Evolutionary conservation across 1,140 invertebrate species (phyloP).

Genomic region (Maconellicoccus hirsutus): DNA sequence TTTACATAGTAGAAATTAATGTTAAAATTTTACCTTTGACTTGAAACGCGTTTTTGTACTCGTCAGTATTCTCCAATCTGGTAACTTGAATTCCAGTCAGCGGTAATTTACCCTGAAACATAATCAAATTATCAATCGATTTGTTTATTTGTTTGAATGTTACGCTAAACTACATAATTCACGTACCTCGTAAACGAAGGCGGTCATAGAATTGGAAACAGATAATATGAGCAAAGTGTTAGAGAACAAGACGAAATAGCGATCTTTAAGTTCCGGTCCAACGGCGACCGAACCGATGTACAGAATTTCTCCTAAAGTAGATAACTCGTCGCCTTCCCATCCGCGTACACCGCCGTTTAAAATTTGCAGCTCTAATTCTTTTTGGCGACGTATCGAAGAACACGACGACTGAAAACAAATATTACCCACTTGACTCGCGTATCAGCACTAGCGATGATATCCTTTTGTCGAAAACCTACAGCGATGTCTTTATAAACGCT

Average conservation of each 20-base stretch:
- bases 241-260: conserved; percentile 86
- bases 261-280: conserved; percentile 65
- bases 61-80: conserved; percentile 64
- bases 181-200: conserved; percentile 87
- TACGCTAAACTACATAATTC: neutral
- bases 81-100: conserved; percentile 69
- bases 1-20: too few relatives aligned
- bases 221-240: conserved; percentile 77
- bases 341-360: conserved; percentile 81
- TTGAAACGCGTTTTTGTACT: conserved; percentile 80
- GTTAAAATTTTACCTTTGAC: conserved; percentile 50
- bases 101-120: conserved; percentile 71
- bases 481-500: conserved; percentile 89
- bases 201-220: conserved; percentile 79
- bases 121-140: neutral
- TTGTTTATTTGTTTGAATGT: too few relatives aligned
- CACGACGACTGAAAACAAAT: conserved; percentile 56
- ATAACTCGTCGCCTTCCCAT: conserved; percentile 84
- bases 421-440: conserved; percentile 7
- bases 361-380: conserved; percentile 91
- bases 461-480: conserved; percentile 48
- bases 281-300: conserved; percentile 79
- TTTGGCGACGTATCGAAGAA: conserved; percentile 74
- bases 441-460: neutral
- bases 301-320: conserved; percentile 60